Evolutionary conservation across 2,113 vertebrate genomes (phyloP), one percentile per base, ranked within the genome.

Genomic region (Polypterus senegalus): DNA sequence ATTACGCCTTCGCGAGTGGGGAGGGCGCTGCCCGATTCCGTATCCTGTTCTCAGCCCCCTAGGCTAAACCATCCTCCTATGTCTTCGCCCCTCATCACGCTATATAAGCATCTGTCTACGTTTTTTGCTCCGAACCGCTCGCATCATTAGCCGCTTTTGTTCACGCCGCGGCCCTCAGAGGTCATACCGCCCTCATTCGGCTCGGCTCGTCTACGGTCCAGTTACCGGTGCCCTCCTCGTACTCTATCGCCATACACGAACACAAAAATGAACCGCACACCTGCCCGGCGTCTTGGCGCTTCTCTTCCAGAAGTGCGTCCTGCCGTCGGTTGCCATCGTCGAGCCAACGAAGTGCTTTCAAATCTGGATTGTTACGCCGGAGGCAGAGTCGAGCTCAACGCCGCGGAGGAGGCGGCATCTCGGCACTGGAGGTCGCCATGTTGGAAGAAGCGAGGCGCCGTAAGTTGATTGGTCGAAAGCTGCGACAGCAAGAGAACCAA

Each of bases 271-370:
- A 56, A 58, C 49, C 11, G 67, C 88, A 76, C 77, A 97, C 95
- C 93, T 98, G 75, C 93, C 92, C 48, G 92, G 93, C 81, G 91
- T 86, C 83, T 86, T 87, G 46, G 88, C 74, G 80, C 82, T 96
- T 79, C 87, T 87, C 82, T 91, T 95, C 93, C 94, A 97, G 71
- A 98, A 98, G 83, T 96, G 81, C 75, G 88, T 87, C 74, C 84
- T 85, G 79, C 88, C 91, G 63, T 98, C 93, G 71, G 91, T 87
- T 71, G 91, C 92, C 93, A 96, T 96, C 66, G 76, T 78, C 69
- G 58, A 62, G 69, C 69, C 67, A 59, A 61, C 67, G 57, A 65
- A 64, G 59, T 61, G 57, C 63, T 10, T 61, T 65, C 3, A 4
- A 7, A 46, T 54, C 9, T 59, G 56, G 56, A 11, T 74, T 66